Conservation (phyloP, 2,888 invertebrate species). For the Scaeva pyrastri region DNA sequence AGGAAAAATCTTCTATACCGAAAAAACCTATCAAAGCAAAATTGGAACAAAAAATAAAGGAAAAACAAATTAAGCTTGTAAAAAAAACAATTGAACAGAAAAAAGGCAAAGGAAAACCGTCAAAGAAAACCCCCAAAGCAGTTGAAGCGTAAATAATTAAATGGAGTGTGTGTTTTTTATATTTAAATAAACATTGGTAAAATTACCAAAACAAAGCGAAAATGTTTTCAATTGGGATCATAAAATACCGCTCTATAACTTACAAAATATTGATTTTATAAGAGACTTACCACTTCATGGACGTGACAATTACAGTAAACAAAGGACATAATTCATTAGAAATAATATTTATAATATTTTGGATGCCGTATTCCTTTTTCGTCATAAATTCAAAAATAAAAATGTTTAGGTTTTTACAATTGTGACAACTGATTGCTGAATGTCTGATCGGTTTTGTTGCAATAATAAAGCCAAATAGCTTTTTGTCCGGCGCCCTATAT, state of each 20-base stretch:
- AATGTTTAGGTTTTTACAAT: background rate
- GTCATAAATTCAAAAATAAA: too few species aligned
- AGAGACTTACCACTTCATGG: too few species aligned
- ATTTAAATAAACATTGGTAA: conserved; percentile 44
- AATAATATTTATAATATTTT: too few species aligned
- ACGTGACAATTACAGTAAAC: conserved; percentile 85
- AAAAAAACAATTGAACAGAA: conserved; percentile 80
- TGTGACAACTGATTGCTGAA: background rate
- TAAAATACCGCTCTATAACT: background rate
- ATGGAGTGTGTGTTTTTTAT: background rate
- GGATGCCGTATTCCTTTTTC: too few species aligned
- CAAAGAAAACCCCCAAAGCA: conserved; percentile 69
- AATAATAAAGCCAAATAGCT: conserved; percentile 86
- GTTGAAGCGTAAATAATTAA: conserved; percentile 3
- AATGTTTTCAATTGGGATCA: background rate
- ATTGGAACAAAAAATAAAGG: conserved; percentile 80
- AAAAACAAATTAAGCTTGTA: conserved; percentile 80
- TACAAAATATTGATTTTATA: background rate
- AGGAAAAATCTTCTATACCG: conserved; percentile 77
- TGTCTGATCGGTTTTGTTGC: conserved; percentile 82
- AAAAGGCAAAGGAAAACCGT: conserved; percentile 78
- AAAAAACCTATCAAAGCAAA: conserved; percentile 78
- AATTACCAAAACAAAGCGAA: background rate
- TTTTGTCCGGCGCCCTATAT: conserved; percentile 87
- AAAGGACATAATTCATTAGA: background rate